Percentiles rank a stretch among this genome's conserved stretches.
phyloP scores from a whole-genome alignment of 2,888 invertebrate genomes.

The Craniophora ligustri region DNA sequence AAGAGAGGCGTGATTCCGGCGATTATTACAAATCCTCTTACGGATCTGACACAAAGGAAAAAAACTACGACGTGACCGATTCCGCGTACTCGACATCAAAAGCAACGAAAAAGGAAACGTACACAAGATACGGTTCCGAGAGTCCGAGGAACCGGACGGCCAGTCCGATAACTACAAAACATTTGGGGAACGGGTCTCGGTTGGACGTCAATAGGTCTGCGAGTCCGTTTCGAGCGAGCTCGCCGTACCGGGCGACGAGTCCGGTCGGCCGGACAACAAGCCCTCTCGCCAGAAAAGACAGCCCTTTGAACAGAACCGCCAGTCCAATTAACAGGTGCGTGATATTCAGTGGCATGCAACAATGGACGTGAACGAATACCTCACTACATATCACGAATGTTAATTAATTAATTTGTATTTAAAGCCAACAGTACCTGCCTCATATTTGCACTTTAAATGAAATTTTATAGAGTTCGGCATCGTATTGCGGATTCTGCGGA shows the following conservation, averaged over 20 bases:
- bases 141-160: conserved; percentile 83
- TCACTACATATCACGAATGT: conserved; percentile 19
- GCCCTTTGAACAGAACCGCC: conserved; percentile 85
- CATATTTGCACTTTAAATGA: conserved; percentile 61
- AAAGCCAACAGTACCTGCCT: conserved; percentile 44
- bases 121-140: conserved; percentile 79
- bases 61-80: conserved; percentile 81
- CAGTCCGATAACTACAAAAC: conserved; percentile 86
- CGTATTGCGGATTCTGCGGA: conserved; percentile 55
- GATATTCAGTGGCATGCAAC: conserved; percentile 22
- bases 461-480: conserved; percentile 61
- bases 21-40: conserved; percentile 83
- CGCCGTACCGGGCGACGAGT: conserved; percentile 82
- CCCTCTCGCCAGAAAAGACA: conserved; percentile 86
- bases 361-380: conserved; percentile 12
- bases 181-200: conserved; percentile 85
- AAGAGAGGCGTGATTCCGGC: conserved; percentile 78
- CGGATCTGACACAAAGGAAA: conserved; percentile 78
- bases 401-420: conserved; percentile 56
- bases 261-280: conserved; percentile 85
- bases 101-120: conserved; percentile 77
- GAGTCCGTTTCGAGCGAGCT: conserved; percentile 76
- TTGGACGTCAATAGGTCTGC: conserved; percentile 83
- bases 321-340: conserved; percentile 87
- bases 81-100: conserved; percentile 80